Evolutionary conservation across 2,113 vertebrate species (phyloP).

Genomic region (Psettodes erumei): DNA sequence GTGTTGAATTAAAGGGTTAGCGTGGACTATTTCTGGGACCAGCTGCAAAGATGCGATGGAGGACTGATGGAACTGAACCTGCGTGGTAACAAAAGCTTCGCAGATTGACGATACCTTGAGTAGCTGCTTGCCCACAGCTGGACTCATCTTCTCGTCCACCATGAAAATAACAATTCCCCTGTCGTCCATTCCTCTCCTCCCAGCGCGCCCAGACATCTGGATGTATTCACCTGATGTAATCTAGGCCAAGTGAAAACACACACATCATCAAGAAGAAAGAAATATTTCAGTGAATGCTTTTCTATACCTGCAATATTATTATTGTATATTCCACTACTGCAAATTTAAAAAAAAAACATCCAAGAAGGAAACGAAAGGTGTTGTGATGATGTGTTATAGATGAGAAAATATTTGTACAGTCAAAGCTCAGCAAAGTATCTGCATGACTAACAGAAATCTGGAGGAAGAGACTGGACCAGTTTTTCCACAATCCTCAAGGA

Average conservation of each 20-base stretch:
- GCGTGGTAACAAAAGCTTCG: background rate
- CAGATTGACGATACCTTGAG: constrained; percentile 87
- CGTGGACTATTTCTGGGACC: background rate
- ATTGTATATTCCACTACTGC: background rate
- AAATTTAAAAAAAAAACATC: background rate
- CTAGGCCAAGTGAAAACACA: constrained; percentile 74
- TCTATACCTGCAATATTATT: background rate
- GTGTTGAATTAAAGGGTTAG: background rate
- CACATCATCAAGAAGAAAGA: background rate
- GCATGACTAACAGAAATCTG: background rate
- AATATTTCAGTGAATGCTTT: background rate
- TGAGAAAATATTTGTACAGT: constrained; percentile 8
- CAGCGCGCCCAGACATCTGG: constrained; percentile 98
- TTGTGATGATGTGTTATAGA: background rate
- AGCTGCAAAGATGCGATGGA: too few species aligned
- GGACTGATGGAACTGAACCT: too few species aligned
- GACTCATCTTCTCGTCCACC: constrained; percentile 99
- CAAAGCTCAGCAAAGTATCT: background rate
- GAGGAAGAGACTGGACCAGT: background rate
- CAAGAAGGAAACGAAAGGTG: background rate
- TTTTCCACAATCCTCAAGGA: constrained; percentile 1
- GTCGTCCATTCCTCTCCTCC: constrained; percentile 98
- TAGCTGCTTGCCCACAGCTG: constrained; percentile 94
- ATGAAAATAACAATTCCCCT: constrained; percentile 98
- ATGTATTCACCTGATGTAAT: constrained; percentile 99